Conservation (phyloP, 2,113 vertebrate genomes). For the Limnothrissa miodon region DNA sequence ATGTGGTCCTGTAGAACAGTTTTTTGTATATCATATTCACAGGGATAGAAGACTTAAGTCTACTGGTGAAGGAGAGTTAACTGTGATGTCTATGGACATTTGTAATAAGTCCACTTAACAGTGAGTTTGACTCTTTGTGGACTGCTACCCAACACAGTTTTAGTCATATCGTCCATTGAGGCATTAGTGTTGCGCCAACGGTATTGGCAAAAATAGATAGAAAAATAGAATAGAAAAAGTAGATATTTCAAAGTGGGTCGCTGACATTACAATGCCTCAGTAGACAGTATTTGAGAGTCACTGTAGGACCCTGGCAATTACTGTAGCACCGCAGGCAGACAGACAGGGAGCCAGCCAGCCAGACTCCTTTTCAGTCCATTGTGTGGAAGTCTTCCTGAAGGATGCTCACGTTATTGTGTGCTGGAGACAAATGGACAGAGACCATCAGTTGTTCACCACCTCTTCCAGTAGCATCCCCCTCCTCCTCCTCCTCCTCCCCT, state of each 20-base stretch:
- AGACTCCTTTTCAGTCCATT: neutral
- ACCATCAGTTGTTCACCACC: constrained; percentile 34
- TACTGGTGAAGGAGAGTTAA: neutral
- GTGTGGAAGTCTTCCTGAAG: neutral
- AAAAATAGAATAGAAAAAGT: too few relatives aligned
- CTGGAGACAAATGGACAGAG: constrained; percentile 37
- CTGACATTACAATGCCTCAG: neutral
- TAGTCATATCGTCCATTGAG: neutral
- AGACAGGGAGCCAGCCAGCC: neutral
- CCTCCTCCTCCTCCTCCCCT: constrained; percentile 21
- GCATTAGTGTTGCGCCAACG: neutral
- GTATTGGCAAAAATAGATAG: neutral
- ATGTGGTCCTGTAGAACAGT: neutral
- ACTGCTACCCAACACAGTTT: neutral
- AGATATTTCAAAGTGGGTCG: neutral
- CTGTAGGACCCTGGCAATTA: constrained; percentile 5
- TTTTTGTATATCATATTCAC: neutral
- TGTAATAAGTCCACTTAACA: neutral
- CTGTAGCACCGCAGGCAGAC: neutral
- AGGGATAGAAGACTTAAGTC: neutral
- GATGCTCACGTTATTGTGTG: neutral
- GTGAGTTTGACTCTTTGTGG: neutral
- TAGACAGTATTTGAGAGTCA: neutral
- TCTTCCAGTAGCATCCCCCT: constrained; percentile 41
- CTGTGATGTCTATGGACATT: neutral